Percentiles rank a stretch among this genome's conserved stretches.
Conservation (phyloP, 2,113 vertebrate genomes). For the Odontesthes bonariensis region DNA sequence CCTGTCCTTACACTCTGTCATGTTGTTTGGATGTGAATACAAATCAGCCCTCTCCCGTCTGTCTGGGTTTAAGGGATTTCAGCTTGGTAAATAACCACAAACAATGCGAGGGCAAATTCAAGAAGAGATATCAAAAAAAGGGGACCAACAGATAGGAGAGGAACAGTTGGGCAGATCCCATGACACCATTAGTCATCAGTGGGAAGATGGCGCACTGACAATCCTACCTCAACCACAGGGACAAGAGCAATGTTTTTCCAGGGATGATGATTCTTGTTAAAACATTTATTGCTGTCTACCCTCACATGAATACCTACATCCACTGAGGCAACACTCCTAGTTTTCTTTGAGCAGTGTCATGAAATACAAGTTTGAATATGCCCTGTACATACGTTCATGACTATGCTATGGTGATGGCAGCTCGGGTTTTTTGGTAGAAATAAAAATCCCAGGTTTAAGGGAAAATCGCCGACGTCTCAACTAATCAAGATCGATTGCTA, state of each 20-base stretch:
- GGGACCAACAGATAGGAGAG: constrained; percentile 36
- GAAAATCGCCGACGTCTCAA: too few relatives aligned
- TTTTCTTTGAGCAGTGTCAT: not conserved
- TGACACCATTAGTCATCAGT: constrained; percentile 53
- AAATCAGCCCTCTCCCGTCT: constrained; percentile 65
- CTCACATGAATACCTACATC: constrained; percentile 15
- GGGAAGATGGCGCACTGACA: constrained; percentile 23
- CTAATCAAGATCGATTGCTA: too few relatives aligned
- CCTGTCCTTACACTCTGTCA: constrained; percentile 38
- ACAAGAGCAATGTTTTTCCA: constrained; percentile 31
- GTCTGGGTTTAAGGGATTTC: constrained; percentile 67
- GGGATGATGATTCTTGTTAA: constrained; percentile 26
- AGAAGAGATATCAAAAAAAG: constrained; percentile 47
- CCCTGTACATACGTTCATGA: too few relatives aligned
- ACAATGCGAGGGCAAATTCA: constrained; percentile 63
- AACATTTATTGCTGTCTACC: constrained; percentile 27
- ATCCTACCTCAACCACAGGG: constrained; percentile 31
- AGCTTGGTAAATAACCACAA: constrained; percentile 73
- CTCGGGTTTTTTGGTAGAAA: too few relatives aligned
- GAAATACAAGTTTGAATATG: not conserved
- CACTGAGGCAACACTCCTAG: not conserved
- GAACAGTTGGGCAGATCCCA: constrained; percentile 49
- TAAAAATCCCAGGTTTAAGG: too few relatives aligned
- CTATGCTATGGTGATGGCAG: too few relatives aligned
- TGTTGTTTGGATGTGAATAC: constrained; percentile 63